Conservation (phyloP, 2,113 vertebrate genomes). For the Tricholaema leucomelas region DNA sequence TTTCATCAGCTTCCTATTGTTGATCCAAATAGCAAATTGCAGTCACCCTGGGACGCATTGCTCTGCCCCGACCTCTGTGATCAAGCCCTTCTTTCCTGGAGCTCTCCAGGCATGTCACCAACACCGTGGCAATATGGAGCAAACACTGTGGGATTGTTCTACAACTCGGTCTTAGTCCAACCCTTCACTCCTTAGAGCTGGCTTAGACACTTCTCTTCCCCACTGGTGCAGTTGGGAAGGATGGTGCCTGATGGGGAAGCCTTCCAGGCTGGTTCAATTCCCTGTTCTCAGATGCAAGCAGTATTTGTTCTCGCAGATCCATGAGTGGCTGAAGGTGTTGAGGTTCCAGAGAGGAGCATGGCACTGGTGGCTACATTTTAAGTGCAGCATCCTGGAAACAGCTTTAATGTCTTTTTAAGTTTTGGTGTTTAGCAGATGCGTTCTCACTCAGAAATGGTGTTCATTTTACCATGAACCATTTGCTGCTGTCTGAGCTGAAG, state of each 20-base stretch:
- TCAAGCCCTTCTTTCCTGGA: not conserved
- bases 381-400: not conserved
- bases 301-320: not conserved
- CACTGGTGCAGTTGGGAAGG: too few species aligned
- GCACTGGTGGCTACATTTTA: not conserved
- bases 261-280: not conserved
- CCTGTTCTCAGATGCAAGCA: not conserved
- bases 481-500: not conserved
- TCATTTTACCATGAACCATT: not conserved
- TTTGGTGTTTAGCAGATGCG: not conserved
- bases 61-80: rapidly evolving
- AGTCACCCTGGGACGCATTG: not conserved
- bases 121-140: rapidly evolving
- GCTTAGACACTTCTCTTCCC: not conserved
- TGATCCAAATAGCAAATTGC: not conserved
- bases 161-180: not conserved
- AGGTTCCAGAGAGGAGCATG: not conserved
- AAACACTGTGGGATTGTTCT: not conserved
- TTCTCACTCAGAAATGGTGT: not conserved
- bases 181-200: not conserved
- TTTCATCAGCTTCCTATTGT: not conserved
- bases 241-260: not conserved
- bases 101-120: not conserved
- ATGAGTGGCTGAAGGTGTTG: not conserved
- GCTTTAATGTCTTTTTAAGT: not conserved